A percentile compares a stretch with the other conserved stretches of the same genome.
These are phyloP conservation scores for Scomberomorus guttatus DNA, from an alignment of 2,797 vertebrate genomes.

Conservation along the genomic window DNA sequence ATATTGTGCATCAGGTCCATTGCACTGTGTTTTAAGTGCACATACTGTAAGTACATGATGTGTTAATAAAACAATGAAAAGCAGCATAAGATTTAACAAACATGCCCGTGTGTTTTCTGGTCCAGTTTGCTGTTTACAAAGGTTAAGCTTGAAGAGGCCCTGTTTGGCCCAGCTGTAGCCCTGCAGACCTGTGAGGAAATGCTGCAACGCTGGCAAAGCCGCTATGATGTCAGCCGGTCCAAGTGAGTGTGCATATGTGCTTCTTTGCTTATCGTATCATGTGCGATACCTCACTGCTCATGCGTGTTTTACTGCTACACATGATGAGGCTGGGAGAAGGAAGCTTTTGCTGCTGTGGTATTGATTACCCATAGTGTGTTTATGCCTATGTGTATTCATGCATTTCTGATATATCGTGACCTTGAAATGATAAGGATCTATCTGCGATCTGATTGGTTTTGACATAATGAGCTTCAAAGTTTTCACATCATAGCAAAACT, in stretches of 20 bases:
- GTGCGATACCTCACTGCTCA: neutral
- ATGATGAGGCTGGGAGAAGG: neutral
- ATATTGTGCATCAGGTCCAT: neutral
- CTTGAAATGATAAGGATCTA: neutral
- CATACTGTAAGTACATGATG: neutral
- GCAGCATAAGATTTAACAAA: slow-evolving; percentile 6
- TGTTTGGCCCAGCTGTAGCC: slow-evolving; percentile 90
- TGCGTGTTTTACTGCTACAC: neutral
- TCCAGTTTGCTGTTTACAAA: slow-evolving; percentile 95
- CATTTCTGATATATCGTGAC: neutral
- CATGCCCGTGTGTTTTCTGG: slow-evolving; percentile 3
- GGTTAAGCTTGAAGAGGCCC: slow-evolving; percentile 92
- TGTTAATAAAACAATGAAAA: slow-evolving; percentile 9
- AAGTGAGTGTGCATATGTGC: slow-evolving; percentile 77
- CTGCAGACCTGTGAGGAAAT: slow-evolving; percentile 94
- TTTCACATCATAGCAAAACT: neutral
- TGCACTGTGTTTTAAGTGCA: neutral
- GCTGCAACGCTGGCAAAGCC: slow-evolving; percentile 92
- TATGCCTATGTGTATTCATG: neutral
- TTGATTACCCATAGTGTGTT: slow-evolving; percentile 2
- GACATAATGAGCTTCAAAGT: neutral
- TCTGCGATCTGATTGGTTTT: neutral
- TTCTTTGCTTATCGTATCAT: slow-evolving; percentile 25
- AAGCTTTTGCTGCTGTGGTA: neutral
- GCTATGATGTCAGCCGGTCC: slow-evolving; percentile 87